A percentile compares a stretch with the other conserved stretches of the same genome.
These are phyloP conservation scores for Chelonia mydas DNA, from an alignment of 2,797 vertebrate species.

Conservation along the genomic window DNA sequence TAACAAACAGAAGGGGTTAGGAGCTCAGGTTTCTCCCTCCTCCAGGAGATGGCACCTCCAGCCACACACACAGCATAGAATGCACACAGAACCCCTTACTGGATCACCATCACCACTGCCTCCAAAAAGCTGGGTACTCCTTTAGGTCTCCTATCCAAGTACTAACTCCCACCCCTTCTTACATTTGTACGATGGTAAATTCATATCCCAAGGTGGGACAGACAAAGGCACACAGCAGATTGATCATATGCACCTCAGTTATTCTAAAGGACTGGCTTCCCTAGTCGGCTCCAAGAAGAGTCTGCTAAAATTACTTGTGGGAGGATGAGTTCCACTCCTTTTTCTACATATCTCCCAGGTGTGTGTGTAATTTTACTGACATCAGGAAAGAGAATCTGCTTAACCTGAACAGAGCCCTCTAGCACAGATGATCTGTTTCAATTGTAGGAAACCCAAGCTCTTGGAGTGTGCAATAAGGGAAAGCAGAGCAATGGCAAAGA, in stretches of 20 bases:
- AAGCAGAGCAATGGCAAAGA: background rate
- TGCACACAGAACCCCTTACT: background rate
- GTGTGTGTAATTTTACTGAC: background rate
- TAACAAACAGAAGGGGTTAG: background rate
- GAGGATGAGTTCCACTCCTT: background rate
- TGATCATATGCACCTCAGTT: background rate
- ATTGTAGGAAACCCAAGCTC: background rate
- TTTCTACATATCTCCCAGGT: background rate
- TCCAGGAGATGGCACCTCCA: background rate
- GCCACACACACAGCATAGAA: background rate
- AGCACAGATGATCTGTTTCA: background rate
- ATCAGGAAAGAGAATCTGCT: background rate
- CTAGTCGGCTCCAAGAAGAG: background rate
- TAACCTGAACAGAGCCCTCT: background rate
- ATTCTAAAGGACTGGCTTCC: too few relatives aligned
- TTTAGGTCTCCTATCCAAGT: background rate
- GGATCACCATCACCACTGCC: background rate
- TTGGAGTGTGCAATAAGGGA: fast-evolving
- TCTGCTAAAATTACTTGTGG: background rate
- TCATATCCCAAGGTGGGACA: background rate
- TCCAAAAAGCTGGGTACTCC: background rate
- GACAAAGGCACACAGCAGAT: background rate
- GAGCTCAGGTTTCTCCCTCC: background rate
- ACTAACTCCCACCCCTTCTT: background rate
- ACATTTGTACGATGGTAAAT: background rate